phyloP scores from a whole-genome alignment of 2,888 invertebrate genomes.

The Carpatolechia fugitivella region DNA sequence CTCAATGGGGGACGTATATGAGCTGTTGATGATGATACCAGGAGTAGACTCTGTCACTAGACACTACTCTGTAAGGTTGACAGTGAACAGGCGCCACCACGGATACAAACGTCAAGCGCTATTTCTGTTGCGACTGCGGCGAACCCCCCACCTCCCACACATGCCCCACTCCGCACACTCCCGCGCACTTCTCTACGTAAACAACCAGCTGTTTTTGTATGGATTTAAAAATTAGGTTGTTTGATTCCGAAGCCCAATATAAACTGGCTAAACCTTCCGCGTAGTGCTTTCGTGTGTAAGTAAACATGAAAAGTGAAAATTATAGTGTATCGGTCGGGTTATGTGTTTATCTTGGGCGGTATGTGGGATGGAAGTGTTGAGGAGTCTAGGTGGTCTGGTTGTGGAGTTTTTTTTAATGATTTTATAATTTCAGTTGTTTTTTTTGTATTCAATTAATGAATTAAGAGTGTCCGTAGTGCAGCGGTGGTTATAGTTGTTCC shows the following conservation, averaged over 20 bases:
- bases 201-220: slow-evolving; percentile 55
- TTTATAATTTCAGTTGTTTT: too few relatives aligned
- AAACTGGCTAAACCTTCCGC: slow-evolving; percentile 6
- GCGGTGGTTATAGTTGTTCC: too few relatives aligned
- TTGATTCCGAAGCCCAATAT: background rate
- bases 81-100: slow-evolving; percentile 78
- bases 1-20: too few relatives aligned
- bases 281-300: background rate
- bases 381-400: background rate
- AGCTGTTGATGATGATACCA: too few relatives aligned
- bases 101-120: slow-evolving; percentile 76
- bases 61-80: slow-evolving; percentile 65
- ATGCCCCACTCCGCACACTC: slow-evolving; percentile 15
- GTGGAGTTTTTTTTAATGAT: too few relatives aligned
- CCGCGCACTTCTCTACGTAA: slow-evolving; percentile 29
- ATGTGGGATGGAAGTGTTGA: background rate
- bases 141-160: slow-evolving; percentile 40
- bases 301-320: slow-evolving; percentile 12
- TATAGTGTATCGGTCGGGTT: slow-evolving; percentile 9
- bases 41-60: slow-evolving; percentile 30
- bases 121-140: slow-evolving; percentile 73
- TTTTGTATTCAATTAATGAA: too few relatives aligned
- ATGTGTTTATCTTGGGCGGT: slow-evolving; percentile 5
- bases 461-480: too few relatives aligned
- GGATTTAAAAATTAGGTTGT: slow-evolving; percentile 49